These are phyloP conservation scores for Ageneiosus marmoratus DNA, from an alignment of 2,113 vertebrate genomes.

Conservation along the genomic window DNA sequence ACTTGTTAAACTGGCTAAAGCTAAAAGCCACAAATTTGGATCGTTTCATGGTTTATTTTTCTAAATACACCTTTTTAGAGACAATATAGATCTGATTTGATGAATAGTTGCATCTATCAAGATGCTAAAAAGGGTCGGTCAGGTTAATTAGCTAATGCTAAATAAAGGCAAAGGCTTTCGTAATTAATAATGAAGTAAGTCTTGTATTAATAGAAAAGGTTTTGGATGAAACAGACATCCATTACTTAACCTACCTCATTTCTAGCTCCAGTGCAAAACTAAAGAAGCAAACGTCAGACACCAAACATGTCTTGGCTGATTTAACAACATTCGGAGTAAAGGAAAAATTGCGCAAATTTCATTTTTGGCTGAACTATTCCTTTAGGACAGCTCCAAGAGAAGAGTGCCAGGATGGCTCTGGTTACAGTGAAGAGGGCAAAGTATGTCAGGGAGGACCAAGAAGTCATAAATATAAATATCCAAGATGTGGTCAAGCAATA, in stretches of 20 bases:
- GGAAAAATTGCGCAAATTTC: conserved; percentile 18
- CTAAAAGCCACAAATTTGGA: not conserved
- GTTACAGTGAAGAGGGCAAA: conserved; percentile 28
- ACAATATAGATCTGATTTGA: not conserved
- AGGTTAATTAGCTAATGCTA: not conserved
- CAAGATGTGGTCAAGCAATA: conserved; percentile 26
- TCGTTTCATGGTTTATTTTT: not conserved
- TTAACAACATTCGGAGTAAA: conserved; percentile 8
- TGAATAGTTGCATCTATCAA: not conserved
- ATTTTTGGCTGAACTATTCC: conserved; percentile 18
- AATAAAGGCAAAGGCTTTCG: not conserved
- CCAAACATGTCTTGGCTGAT: conserved; percentile 3
- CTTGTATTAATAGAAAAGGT: conserved; percentile 2
- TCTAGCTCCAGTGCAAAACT: not conserved
- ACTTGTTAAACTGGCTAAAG: not conserved
- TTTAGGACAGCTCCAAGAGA: conserved; percentile 13
- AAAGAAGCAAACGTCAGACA: conserved; percentile 1
- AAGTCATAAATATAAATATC: conserved; percentile 16
- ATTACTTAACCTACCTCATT: not conserved
- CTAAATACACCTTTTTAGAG: not conserved
- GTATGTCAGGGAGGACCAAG: conserved; percentile 18
- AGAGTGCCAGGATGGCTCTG: conserved; percentile 12
- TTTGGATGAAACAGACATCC: not conserved
- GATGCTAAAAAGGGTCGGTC: not conserved
- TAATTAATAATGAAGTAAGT: not conserved